These are phyloP conservation scores for Acanthococcus lagerstroemiae DNA, from an alignment of 2,888 invertebrate genomes.

Conservation along the genomic window DNA sequence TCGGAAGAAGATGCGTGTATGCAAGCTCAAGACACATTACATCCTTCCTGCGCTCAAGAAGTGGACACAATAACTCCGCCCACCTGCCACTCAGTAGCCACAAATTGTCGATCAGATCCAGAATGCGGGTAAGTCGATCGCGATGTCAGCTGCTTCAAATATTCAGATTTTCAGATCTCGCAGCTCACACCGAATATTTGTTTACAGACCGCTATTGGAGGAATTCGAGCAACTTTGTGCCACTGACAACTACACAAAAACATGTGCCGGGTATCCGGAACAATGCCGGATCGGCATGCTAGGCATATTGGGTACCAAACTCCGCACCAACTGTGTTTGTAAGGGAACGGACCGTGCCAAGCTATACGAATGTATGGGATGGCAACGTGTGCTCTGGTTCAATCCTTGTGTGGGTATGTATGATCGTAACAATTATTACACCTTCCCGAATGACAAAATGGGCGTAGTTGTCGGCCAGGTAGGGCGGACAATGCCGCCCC, in stretches of 20 bases:
- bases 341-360: conserved; percentile 75
- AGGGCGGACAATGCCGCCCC: too few relatives aligned
- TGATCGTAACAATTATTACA: too few relatives aligned
- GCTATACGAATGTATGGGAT: conserved; percentile 77
- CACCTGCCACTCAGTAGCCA: conserved; percentile 76
- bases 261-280: conserved; percentile 76
- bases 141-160: neutral
- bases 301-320: conserved; percentile 78
- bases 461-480: too few relatives aligned
- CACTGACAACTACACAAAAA: conserved; percentile 78
- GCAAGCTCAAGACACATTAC: conserved; percentile 78
- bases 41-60: conserved; percentile 79
- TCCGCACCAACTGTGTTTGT: conserved; percentile 78
- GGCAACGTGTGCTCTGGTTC: conserved; percentile 82
- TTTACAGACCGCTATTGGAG: conserved; percentile 62
- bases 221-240: conserved; percentile 86
- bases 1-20: conserved; percentile 71
- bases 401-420: conserved; percentile 87
- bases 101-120: conserved; percentile 67
- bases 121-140: conserved; percentile 66
- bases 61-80: conserved; percentile 60
- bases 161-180: too few relatives aligned
- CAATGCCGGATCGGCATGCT: conserved; percentile 77
- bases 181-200: too few relatives aligned
- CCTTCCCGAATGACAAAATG: too few relatives aligned